Percentiles rank a stretch among this genome's conserved stretches.
Evolutionary conservation across 2,113 vertebrate genomes (phyloP).

Genomic region (Anoplopoma fimbria): DNA sequence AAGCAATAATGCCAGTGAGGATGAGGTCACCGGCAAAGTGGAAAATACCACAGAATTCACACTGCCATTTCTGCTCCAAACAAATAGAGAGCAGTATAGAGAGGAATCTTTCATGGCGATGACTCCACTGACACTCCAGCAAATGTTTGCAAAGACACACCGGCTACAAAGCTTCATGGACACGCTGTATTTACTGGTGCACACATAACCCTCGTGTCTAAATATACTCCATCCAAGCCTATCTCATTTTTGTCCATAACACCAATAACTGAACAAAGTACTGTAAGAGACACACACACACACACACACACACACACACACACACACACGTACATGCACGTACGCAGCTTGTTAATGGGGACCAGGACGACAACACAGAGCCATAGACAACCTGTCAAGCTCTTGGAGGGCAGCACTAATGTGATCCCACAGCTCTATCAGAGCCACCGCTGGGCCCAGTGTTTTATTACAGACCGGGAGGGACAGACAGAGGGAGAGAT

Average conservation of each 20-base stretch:
- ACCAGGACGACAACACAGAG: slow-evolving; percentile 67
- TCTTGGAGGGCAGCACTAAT: slow-evolving; percentile 76
- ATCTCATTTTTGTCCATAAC: slow-evolving; percentile 52
- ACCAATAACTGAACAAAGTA: slow-evolving; percentile 23
- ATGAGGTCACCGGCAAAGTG: slow-evolving; percentile 62
- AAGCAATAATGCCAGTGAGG: slow-evolving; percentile 45
- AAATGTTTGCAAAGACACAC: slow-evolving; percentile 58
- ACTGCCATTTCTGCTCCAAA: slow-evolving; percentile 40
- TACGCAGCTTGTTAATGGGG: slow-evolving; percentile 70
- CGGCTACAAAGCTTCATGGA: slow-evolving; percentile 49
- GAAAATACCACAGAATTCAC: slow-evolving; percentile 29
- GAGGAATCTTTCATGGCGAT: slow-evolving; percentile 45
- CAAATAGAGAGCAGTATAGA: slow-evolving; percentile 38
- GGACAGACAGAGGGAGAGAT: slow-evolving; percentile 56
- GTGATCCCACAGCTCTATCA: slow-evolving; percentile 80
- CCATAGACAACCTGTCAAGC: slow-evolving; percentile 79
- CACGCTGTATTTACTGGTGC: slow-evolving; percentile 52
- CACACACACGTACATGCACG: slow-evolving; percentile 4
- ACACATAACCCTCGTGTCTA: slow-evolving; percentile 54
- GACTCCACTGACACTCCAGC: slow-evolving; percentile 17
- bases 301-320: not conserved
- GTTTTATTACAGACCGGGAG: slow-evolving; percentile 75
- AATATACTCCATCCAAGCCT: slow-evolving; percentile 55
- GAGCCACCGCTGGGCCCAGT: slow-evolving; percentile 66
- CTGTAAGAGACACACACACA: slow-evolving; percentile 16